These are phyloP conservation scores for Axea sp. DNA, from an alignment of 2,888 invertebrate species.

Conservation along the genomic window DNA sequence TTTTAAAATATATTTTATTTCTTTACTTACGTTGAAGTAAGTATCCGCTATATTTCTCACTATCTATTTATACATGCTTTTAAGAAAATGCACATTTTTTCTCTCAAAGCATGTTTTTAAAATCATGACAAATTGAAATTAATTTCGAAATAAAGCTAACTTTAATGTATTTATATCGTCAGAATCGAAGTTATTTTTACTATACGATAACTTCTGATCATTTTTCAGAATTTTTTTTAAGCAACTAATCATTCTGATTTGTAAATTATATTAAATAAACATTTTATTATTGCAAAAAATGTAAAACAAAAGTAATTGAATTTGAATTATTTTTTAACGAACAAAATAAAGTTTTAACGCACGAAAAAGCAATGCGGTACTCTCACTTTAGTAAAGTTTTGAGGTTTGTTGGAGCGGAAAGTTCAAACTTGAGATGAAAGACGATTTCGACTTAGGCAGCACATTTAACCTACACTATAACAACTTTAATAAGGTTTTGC, in stretches of 20 bases:
- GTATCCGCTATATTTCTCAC: slow-evolving; percentile 11
- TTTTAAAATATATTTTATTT: slow-evolving; percentile 30
- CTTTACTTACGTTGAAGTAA: slow-evolving; percentile 32
- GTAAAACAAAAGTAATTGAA: too few relatives aligned
- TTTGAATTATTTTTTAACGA: slow-evolving; percentile 30
- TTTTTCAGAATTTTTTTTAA: too few relatives aligned
- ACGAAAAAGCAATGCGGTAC: slow-evolving; percentile 30
- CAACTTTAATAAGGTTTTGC: slow-evolving; percentile 49
- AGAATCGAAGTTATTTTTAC: too few relatives aligned
- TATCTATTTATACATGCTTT: slow-evolving; percentile 36
- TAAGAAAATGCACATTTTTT: slow-evolving; percentile 20
- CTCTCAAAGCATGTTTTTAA: slow-evolving; percentile 38
- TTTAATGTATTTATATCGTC: slow-evolving; percentile 18
- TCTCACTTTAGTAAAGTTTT: slow-evolving; percentile 36
- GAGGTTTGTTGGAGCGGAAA: slow-evolving; percentile 52
- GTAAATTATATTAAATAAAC: too few relatives aligned
- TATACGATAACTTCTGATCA: too few relatives aligned
- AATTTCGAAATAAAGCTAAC: slow-evolving; percentile 42
- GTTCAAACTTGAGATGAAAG: slow-evolving; percentile 51
- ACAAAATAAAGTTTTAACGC: slow-evolving; percentile 21
- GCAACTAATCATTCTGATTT: too few relatives aligned
- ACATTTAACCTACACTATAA: slow-evolving; percentile 46
- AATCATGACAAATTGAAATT: slow-evolving; percentile 57
- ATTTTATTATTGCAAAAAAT: too few relatives aligned
- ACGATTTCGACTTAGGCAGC: slow-evolving; percentile 51